Conservation (phyloP, 1,140 invertebrate species). For the Vollenhovia emeryi region DNA sequence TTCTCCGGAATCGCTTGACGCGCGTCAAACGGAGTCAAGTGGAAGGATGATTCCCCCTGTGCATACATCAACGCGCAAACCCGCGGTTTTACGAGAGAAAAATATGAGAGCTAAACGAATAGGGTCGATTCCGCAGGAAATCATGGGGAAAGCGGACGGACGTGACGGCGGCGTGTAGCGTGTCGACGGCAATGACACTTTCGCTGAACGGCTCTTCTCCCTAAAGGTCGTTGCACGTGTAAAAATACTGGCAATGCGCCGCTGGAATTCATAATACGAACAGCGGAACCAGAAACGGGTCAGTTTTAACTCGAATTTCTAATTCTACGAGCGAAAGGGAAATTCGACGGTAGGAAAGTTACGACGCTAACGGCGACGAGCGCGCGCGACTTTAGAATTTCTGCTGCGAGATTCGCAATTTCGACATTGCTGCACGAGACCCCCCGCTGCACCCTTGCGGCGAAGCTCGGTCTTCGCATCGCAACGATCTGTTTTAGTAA, state of each 20-base stretch:
- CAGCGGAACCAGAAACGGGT: constrained; percentile 54
- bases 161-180: constrained; percentile 33
- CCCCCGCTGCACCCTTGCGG: not conserved
- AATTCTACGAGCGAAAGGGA: constrained; percentile 72
- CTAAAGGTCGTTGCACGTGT: constrained; percentile 70
- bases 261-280: constrained; percentile 66
- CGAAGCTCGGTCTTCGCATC: not conserved
- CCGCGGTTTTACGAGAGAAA: constrained; percentile 39
- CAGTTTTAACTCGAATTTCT: constrained; percentile 70
- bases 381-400: not conserved
- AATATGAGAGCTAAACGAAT: constrained; percentile 52
- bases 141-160: constrained; percentile 63
- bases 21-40: not conserved
- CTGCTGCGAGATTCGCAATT: not conserved
- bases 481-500: not conserved
- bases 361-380: constrained; percentile 27
- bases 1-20: constrained; percentile 5
- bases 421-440: constrained; percentile 16
- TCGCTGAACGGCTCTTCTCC: constrained; percentile 56
- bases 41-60: not conserved
- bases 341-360: constrained; percentile 69
- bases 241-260: constrained; percentile 66
- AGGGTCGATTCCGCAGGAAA: constrained; percentile 48
- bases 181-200: constrained; percentile 69
- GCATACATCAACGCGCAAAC: not conserved